Evolutionary conservation across 2,888 invertebrate genomes (phyloP), one percentile per base, ranked within the genome.

Genomic region (Thymelicus lineola): DNA sequence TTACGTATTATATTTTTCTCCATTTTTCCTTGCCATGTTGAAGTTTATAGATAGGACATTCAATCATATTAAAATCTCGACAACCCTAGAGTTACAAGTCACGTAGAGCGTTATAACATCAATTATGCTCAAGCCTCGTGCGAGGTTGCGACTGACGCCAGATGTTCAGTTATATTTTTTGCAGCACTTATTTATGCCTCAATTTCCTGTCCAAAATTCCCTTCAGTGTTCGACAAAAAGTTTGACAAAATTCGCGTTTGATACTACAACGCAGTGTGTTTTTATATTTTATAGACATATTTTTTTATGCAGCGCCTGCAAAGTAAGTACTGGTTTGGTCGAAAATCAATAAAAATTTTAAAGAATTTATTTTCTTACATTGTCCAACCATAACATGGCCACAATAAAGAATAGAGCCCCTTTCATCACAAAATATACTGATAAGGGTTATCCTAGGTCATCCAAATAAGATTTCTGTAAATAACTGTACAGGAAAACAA

Each of bases 151-250:
- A 61, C 61, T 38, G 55, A 61, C 61, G 53, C 53, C 67, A 67
- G 61, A 60, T 61, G 67, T 61, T 58, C 58, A 58, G 36, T 58
- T 55, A 7, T 15, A 55, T 61, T 67, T 60, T 67, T 61, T 67
- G 67, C 55, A 45, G 61, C 55, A 67, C 35, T 67, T 67, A 67
- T 67, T 67, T 67, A 55, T 67, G 53, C 61, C 53, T 61, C 55
- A 67, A 67, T 61, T 55, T 55, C 61, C 55, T 55, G 55, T 55
- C 55, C 55, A 35, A 55, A 55, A 55, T 55, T 55, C 55, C 55
- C 17, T 55, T 55, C 28, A 55, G 20, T 17, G 28, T 55, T 55
- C 55, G 35, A 55, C 55, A 58, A 58, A 36, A 58, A 58, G 58
- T 58, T 58, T 38, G 58, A 38, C 58, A 38, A 58, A 58, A 58